Evolutionary conservation across 2,888 invertebrate genomes (phyloP).

Genomic region (Noctua janthina): DNA sequence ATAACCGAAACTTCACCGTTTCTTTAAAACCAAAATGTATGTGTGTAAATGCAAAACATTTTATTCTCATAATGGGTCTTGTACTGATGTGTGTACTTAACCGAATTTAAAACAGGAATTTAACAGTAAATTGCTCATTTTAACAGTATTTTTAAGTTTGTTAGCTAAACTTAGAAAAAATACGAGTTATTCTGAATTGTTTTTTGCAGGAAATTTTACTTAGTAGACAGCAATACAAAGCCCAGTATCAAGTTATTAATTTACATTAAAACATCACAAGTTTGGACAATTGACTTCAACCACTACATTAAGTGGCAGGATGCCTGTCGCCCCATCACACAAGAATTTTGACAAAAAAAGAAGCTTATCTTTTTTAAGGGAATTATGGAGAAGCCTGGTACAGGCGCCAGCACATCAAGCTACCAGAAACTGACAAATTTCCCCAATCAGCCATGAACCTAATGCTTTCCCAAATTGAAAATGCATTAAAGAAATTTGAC

Average conservation of each 20-base stretch:
- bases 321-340: slow-evolving; percentile 15
- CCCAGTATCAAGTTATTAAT: slow-evolving; percentile 44
- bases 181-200: background rate
- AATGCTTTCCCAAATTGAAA: too few relatives aligned
- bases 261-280: slow-evolving; percentile 65
- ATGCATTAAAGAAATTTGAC: too few relatives aligned
- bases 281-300: slow-evolving; percentile 72
- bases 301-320: slow-evolving; percentile 43
- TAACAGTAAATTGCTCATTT: background rate
- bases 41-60: slow-evolving; percentile 76
- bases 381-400: background rate
- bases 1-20: slow-evolving; percentile 64
- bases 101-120: background rate
- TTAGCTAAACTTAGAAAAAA: background rate
- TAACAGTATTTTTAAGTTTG: background rate
- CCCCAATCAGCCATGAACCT: too few relatives aligned
- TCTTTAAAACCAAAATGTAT: slow-evolving; percentile 65
- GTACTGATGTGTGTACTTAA: slow-evolving; percentile 24
- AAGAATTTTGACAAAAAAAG: background rate
- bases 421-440: too few relatives aligned
- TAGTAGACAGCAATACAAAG: slow-evolving; percentile 44
- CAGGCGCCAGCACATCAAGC: too few relatives aligned
- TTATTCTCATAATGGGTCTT: slow-evolving; percentile 35
- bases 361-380: background rate
- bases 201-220: background rate